Conservation (phyloP, 2,797 vertebrate species). For the Thamnophis elegans region DNA sequence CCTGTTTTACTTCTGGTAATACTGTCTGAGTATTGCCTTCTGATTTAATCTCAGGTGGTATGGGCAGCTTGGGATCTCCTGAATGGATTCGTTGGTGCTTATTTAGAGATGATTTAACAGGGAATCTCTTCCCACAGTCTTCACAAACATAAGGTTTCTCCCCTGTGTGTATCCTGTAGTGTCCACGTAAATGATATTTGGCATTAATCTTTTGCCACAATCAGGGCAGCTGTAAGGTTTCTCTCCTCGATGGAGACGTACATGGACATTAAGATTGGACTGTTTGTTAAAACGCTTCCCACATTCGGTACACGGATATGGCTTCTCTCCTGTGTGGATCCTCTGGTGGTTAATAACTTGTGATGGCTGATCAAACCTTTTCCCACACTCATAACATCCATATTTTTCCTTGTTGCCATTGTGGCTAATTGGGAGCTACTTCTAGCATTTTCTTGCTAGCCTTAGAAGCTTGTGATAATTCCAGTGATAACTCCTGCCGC, state of each 20-base stretch:
- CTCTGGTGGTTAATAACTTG: conserved; percentile 23
- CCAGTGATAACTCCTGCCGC: neutral
- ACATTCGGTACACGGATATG: conserved; percentile 3
- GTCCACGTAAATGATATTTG: conserved; percentile 27
- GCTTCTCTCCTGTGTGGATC: conserved; percentile 20
- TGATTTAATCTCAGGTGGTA: neutral
- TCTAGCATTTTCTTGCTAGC: neutral
- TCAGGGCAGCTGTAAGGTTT: conserved; percentile 35
- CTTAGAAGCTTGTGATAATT: neutral
- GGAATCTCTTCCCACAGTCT: conserved; percentile 47
- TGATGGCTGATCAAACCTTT: conserved; percentile 13
- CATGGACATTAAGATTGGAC: conserved; percentile 20
- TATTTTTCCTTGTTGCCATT: neutral
- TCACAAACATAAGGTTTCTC: conserved; percentile 54
- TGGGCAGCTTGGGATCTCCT: neutral
- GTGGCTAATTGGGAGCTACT: neutral
- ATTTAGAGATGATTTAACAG: conserved; percentile 37
- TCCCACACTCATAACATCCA: conserved; percentile 4
- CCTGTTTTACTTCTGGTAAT: neutral
- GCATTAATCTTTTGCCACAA: conserved; percentile 43
- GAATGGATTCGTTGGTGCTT: conserved; percentile 51
- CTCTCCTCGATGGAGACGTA: conserved; percentile 39
- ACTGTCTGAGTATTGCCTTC: neutral
- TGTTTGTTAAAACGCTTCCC: conserved; percentile 9
- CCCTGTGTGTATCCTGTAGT: conserved; percentile 46